These are phyloP conservation scores for Zelleria hepariella DNA, from an alignment of 2,888 invertebrate species.

Conservation along the genomic window DNA sequence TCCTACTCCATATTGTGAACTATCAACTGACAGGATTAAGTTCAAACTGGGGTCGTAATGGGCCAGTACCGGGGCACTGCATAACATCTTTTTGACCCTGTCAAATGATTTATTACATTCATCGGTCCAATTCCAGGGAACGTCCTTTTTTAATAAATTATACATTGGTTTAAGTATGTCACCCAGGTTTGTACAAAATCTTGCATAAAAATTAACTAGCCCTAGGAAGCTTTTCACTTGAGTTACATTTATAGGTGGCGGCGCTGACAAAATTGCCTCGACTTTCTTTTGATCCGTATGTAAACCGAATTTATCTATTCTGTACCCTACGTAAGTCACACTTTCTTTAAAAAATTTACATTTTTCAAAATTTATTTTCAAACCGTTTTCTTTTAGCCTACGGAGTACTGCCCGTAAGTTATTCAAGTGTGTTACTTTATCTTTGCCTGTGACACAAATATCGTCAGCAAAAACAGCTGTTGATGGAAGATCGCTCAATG, in stretches of 20 bases:
- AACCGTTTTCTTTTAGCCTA: conserved; percentile 10
- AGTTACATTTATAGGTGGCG: conserved; percentile 8
- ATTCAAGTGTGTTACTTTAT: conserved; percentile 9
- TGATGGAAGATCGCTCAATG: conserved; percentile 14
- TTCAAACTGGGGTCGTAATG: background rate
- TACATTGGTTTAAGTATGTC: conserved; percentile 5
- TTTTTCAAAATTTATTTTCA: conserved; percentile 13
- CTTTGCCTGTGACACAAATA: conserved; percentile 15
- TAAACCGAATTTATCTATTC: conserved; percentile 17
- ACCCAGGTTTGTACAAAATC: conserved; percentile 8
- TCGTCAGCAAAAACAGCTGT: conserved; percentile 18
- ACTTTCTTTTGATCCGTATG: conserved; percentile 17
- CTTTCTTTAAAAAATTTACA: conserved; percentile 17
- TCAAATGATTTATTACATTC: background rate
- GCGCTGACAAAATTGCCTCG: background rate
- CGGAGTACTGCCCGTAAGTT: conserved; percentile 17
- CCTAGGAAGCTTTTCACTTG: conserved; percentile 16
- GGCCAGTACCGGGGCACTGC: background rate
- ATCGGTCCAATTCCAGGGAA: background rate
- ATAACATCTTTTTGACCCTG: background rate
- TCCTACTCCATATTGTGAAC: too few relatives aligned
- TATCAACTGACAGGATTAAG: conserved; percentile 1
- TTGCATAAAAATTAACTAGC: conserved; percentile 16
- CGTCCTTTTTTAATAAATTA: conserved; percentile 8
- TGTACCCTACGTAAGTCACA: conserved; percentile 15